Evolutionary conservation across 1,140 invertebrate species (phyloP), one percentile per base, ranked within the genome.

Genomic region (Pissodes strobi): DNA sequence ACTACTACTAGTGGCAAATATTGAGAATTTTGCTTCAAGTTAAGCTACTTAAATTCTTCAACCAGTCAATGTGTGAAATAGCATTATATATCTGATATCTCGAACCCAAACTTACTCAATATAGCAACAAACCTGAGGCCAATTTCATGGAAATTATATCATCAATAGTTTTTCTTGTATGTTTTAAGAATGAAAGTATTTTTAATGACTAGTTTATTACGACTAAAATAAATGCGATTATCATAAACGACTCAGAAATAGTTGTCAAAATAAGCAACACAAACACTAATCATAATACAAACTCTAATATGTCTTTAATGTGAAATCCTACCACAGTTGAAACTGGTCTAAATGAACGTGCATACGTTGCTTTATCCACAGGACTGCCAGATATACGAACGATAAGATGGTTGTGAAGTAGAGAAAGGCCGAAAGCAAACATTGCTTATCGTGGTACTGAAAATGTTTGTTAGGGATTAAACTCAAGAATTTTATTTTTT

Each of bases 321-420:
- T 49, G n/a, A 52, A 4, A 41, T 1, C 45, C 72, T 72, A 78
- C 77, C 76, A 79, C 74, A 73, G 76, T 37, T 78, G 71, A 67
- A 79, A 70, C 48, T 76, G 68, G 61, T 77, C 76, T 67, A 76
- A 69, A 15, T 71, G 73, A 45, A 74, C 63, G 64, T 77, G 71
- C 72, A 79, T 72, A 38, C 70, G 69, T 57, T 76, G 75, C 52
- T 77, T 76, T 38, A 79, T 74, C 77, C 77, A 79, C 49, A 78
- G 57, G 39, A 76, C 61, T 8, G 75, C 66, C 45, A 79, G 62
- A 66, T 79, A 79, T 13, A 72, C 72, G 45, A 77, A 75, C 41
- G 74, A 72, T 15, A 73, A 75, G 46, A 78, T 75, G 41, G 76
- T 78, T 52, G 76, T 70, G 62, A 79, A 78, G 58, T 78, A 79